Percentiles rank a stretch among this genome's conserved stretches.
These are phyloP conservation scores for Tympanoctomys barrerae DNA, from an alignment of 2,797 vertebrate genomes.

Conservation along the genomic window DNA sequence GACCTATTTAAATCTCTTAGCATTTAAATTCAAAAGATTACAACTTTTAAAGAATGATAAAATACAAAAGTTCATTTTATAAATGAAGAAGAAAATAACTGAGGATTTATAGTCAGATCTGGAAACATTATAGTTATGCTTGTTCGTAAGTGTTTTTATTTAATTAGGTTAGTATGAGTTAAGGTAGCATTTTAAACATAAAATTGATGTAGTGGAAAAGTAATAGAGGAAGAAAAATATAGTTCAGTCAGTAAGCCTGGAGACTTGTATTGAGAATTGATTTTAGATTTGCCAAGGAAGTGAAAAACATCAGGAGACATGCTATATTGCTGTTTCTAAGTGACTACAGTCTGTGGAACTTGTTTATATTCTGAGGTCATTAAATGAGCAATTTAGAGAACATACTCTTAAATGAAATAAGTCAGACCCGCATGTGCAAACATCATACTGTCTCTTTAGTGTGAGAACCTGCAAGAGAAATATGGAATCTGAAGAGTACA, in stretches of 20 bases:
- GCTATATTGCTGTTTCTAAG: constrained; percentile 10
- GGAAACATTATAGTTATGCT: constrained; percentile 45
- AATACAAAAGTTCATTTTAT: constrained; percentile 17
- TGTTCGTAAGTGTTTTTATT: constrained; percentile 15
- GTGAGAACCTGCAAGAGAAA: no score
- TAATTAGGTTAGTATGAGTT: constrained; percentile 29
- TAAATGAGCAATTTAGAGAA: constrained; percentile 4
- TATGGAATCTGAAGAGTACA: no score
- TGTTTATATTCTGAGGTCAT: constrained; percentile 9
- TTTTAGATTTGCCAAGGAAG: constrained; percentile 59
- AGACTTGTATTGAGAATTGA: constrained; percentile 27
- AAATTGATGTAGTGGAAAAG: constrained; percentile 32
- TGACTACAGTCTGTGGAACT: constrained; percentile 35
- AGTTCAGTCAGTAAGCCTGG: neutral
- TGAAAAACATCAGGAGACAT: neutral
- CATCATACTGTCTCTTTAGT: no score
- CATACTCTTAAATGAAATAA: no score
- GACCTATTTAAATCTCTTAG: constrained; percentile 16
- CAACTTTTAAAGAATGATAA: constrained; percentile 27
- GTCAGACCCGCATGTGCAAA: no score
- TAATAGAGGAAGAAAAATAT: constrained; percentile 23
- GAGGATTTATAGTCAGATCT: constrained; percentile 43
- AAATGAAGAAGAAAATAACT: constrained; percentile 22
- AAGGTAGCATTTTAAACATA: constrained; percentile 56
- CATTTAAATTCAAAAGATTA: constrained; percentile 54